phyloP scores from a whole-genome alignment of 2,113 vertebrate genomes.

The Stegostoma tigrinum region DNA sequence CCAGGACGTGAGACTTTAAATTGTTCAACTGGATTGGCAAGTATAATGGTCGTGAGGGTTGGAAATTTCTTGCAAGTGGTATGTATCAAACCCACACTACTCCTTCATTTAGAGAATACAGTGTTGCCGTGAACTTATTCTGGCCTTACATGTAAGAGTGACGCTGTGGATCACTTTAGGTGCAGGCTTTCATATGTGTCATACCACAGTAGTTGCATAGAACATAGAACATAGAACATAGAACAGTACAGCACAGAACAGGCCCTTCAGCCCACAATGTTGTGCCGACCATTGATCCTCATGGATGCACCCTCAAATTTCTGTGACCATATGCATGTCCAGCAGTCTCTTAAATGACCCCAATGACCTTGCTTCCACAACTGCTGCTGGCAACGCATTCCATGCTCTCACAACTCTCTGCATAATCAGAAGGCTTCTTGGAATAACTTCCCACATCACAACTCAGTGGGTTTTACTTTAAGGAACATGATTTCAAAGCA shows the following conservation, averaged over 20 bases:
- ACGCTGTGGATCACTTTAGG: not conserved
- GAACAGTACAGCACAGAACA: no score
- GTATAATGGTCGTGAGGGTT: not conserved
- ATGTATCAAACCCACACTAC: not conserved
- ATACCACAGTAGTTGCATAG: not conserved
- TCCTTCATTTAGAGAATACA: not conserved
- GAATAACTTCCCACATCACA: not conserved
- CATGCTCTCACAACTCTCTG: no score
- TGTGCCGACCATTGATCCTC: no score
- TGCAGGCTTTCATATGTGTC: not conserved
- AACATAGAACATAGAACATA: no score
- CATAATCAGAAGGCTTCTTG: not conserved
- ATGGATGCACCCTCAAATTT: no score
- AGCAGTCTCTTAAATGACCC: no score
- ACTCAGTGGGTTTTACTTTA: not conserved
- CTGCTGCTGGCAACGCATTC: no score
- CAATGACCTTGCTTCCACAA: no score
- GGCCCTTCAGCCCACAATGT: no score
- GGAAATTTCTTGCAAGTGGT: not conserved
- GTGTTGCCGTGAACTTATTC: not conserved
- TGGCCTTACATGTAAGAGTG: not conserved
- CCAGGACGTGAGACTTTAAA: not conserved
- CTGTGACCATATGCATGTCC: no score
- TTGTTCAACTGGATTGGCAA: not conserved
- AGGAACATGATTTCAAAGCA: not conserved